Evolutionary conservation across 2,113 vertebrate species (phyloP).

Genomic region (Thalassoma bifasciatum): DNA sequence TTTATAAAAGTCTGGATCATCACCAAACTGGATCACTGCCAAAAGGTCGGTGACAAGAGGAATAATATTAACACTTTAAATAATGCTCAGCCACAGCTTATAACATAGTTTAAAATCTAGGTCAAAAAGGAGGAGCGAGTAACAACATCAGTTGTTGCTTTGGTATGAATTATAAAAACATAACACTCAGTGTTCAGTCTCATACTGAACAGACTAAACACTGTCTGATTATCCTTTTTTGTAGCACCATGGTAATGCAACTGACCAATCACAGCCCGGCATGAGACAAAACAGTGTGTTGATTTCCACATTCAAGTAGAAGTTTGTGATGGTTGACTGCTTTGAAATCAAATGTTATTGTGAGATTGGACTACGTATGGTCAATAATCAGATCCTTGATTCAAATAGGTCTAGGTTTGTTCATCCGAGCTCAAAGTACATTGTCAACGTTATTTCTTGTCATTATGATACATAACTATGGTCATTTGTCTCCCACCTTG

Average conservation of each 20-base stretch:
- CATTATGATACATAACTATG: not conserved
- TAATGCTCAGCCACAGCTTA: not conserved
- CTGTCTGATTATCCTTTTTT: not conserved
- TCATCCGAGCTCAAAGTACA: too few relatives aligned
- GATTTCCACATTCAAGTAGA: not conserved
- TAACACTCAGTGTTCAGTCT: not conserved
- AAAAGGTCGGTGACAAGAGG: not conserved
- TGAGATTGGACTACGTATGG: too few relatives aligned
- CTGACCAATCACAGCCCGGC: not conserved
- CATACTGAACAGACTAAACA: not conserved
- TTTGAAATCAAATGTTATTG: not conserved
- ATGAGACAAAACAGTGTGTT: not conserved
- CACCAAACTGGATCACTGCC: not conserved
- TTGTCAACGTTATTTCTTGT: not conserved
- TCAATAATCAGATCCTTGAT: not conserved
- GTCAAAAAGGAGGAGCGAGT: not conserved
- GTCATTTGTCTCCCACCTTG: not conserved
- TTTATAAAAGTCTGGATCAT: not conserved
- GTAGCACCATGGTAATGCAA: not conserved
- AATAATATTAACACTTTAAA: not conserved
- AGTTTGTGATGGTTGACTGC: not conserved
- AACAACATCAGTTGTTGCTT: not conserved
- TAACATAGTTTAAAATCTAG: not conserved
- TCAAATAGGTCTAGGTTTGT: too few relatives aligned
- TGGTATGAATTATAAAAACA: too few relatives aligned